These are phyloP conservation scores for Vandiemenella viatica DNA, from an alignment of 2,888 invertebrate species.

Conservation along the genomic window DNA sequence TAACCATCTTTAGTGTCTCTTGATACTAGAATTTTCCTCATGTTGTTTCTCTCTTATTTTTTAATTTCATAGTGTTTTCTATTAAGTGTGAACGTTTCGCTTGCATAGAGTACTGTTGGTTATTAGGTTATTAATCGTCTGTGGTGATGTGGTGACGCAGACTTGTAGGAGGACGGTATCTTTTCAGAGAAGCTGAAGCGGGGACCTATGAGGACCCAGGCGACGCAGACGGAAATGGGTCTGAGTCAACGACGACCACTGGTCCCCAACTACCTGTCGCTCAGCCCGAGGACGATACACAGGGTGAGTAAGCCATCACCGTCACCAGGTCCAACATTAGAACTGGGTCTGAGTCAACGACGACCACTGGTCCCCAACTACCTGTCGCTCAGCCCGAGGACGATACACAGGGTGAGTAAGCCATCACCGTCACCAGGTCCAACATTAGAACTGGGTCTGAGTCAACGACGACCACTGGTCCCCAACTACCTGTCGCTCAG, in stretches of 20 bases:
- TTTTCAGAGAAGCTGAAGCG: constrained; percentile 71
- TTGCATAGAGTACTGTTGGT: no score
- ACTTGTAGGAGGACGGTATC: no score
- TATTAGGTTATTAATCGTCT: no score
- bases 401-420: constrained; percentile 57
- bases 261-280: constrained; percentile 44
- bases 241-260: constrained; percentile 52
- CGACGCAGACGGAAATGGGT: constrained; percentile 77
- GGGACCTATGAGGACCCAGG: constrained; percentile 79
- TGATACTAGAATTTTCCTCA: no score
- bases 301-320: constrained; percentile 50
- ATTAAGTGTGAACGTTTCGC: no score
- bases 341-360: constrained; percentile 53
- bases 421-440: no score
- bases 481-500: constrained; percentile 52
- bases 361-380: constrained; percentile 49
- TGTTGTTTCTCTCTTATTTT: no score
- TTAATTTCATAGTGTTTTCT: no score
- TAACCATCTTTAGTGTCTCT: no score
- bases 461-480: constrained; percentile 50
- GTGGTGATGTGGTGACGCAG: no score
- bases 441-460: constrained; percentile 57
- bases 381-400: constrained; percentile 58
- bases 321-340: no score
- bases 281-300: constrained; percentile 69